phyloP scores from a whole-genome alignment of 2,888 invertebrate species.

The Drymonia ruficornis region DNA sequence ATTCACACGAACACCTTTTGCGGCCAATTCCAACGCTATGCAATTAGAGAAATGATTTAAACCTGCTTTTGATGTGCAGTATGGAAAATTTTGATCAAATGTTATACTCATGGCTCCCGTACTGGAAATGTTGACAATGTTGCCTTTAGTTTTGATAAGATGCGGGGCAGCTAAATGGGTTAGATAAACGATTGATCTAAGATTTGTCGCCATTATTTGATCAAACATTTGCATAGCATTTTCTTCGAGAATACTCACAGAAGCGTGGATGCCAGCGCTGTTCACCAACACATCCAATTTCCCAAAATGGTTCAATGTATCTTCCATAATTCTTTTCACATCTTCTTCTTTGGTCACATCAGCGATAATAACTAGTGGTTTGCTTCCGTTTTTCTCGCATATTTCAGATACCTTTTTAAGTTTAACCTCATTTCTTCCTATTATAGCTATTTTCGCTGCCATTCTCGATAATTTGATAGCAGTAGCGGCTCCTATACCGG shows the following conservation, averaged over 20 bases:
- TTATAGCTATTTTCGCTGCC: constrained; percentile 38
- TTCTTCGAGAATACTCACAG: constrained; percentile 33
- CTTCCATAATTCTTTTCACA: constrained; percentile 32
- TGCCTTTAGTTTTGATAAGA: constrained; percentile 88
- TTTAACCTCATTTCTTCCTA: constrained; percentile 42
- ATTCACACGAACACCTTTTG: constrained; percentile 91
- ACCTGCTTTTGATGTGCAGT: constrained; percentile 91
- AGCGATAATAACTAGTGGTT: constrained; percentile 40
- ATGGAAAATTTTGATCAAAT: constrained; percentile 27
- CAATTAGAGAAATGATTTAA: constrained; percentile 95
- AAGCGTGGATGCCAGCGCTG: constrained; percentile 40
- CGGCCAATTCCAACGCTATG: constrained; percentile 90
- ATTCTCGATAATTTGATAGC: constrained; percentile 32
- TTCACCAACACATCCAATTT: constrained; percentile 50
- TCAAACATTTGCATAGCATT: constrained; percentile 43
- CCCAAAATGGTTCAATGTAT: constrained; percentile 38
- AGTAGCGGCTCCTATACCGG: constrained; percentile 42
- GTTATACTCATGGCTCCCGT: constrained; percentile 46
- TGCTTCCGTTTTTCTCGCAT: constrained; percentile 33
- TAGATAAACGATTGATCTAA: constrained; percentile 43
- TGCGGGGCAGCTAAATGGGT: constrained; percentile 88
- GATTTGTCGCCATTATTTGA: constrained; percentile 40
- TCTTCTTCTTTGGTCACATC: constrained; percentile 42
- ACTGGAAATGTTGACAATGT: constrained; percentile 94
- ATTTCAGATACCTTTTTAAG: constrained; percentile 32